Evolutionary conservation across 2,113 vertebrate species (phyloP).

Genomic region (Clarias magur): DNA sequence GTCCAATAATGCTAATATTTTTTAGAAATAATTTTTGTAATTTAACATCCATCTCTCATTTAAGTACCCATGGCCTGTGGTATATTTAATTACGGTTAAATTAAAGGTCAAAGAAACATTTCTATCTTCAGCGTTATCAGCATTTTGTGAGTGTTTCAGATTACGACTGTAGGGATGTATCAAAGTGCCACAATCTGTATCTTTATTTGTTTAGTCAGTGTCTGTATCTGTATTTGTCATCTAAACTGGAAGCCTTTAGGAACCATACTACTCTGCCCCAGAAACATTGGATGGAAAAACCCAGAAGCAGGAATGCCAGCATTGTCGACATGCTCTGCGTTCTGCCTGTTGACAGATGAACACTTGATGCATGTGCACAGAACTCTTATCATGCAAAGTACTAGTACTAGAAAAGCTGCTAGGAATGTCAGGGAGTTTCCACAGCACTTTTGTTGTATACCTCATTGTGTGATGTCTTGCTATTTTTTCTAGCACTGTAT

Average conservation of each 20-base stretch:
- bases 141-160: neutral
- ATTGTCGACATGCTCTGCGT: neutral
- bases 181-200: neutral
- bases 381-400: neutral
- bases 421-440: neutral
- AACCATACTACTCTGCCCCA: neutral
- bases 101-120: neutral
- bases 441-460: neutral
- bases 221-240: neutral
- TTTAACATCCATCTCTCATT: neutral
- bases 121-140: neutral
- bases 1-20: no score
- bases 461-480: neutral
- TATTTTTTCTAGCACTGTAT: neutral
- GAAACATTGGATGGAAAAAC: neutral
- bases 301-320: neutral
- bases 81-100: neutral
- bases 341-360: neutral
- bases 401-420: neutral
- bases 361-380: neutral
- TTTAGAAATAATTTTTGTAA: neutral
- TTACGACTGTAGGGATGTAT: neutral
- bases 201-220: neutral
- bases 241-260: neutral
- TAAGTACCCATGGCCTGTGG: neutral